Evolutionary conservation across 2,113 vertebrate genomes (phyloP).

Genomic region (Cervus canadensis): DNA sequence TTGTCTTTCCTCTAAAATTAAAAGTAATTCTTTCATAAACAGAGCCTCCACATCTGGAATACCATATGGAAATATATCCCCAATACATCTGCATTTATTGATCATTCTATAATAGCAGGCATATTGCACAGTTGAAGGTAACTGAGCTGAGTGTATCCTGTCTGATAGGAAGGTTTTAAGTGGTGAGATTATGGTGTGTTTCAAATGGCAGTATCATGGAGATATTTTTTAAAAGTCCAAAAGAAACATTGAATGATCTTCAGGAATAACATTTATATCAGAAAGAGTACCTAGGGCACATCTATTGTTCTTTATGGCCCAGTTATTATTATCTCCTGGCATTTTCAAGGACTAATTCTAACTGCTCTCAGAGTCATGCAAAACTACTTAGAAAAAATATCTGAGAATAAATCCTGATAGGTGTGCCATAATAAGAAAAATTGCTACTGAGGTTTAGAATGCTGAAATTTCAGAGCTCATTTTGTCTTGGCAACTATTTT

Average conservation of each 20-base stretch:
- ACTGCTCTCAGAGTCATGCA: background rate
- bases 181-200: background rate
- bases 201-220: background rate
- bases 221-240: background rate
- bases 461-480: background rate
- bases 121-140: background rate
- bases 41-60: conserved; percentile 11
- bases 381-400: background rate
- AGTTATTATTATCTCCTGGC: background rate
- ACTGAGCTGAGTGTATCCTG: background rate
- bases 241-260: background rate
- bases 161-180: background rate
- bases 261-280: background rate
- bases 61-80: background rate
- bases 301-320: background rate
- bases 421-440: background rate
- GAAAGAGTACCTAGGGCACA: background rate
- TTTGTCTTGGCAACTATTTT: background rate
- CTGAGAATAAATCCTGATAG: background rate
- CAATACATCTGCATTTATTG: background rate
- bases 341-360: conserved; percentile 15
- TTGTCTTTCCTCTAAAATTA: background rate
- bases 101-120: background rate
- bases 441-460: rapidly evolving
- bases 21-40: conserved; percentile 25